Evolutionary conservation across 1,140 invertebrate species (phyloP), one percentile per base, ranked within the genome.

Genomic region (Lineus longissimus): DNA sequence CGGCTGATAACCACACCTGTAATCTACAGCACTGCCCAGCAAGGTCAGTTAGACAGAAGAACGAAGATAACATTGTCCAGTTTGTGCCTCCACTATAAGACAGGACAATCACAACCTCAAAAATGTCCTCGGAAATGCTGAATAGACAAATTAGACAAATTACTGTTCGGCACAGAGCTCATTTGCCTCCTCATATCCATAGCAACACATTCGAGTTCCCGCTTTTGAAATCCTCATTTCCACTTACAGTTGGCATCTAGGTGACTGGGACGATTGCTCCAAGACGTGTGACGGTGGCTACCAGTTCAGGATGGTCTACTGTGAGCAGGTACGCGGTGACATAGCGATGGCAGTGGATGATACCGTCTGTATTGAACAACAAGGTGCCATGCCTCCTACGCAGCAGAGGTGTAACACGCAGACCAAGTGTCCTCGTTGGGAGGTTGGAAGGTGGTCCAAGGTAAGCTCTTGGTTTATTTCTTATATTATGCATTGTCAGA

Each of bases 271-370:
- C 9, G 47, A 51, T 9, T 51, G 47, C n/a, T 51, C 47, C 6
- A 27, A 51, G 25, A 23, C 47, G 4, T 51, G 47, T n/a, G 25
- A 51, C n/a, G 47, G 47, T 27, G 47, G 47, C 47, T 51, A 51
- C 25, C 47, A 51, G n/a, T 51, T 51, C 25, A 19, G 47, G 25
- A 51, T 23, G 47, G 25, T 51, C n/a, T 51, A 7, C 47, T 51
- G 47, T 51, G 47, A 51, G n/a, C 47, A 51, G n/a, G 47, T 51
- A 9, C 47, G 47, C n/a, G 47, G 19, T n/a, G 47, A n/a, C n/a
- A n/a, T 51, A 23, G 47, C 47, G 6, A 51, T 51, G 47, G 47
- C 47, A 51, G 47, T 51, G n/a, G 19, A 51, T 23, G 47, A 51
- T 51, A 19, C n/a, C 9, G 25, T 7, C 4, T 51, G 47, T 51